These are phyloP conservation scores for Pan troglodytes DNA, from an alignment of 2,113 vertebrate genomes.

Conservation along the genomic window NHGRI_mPanTro3-v2.1_pri NC_072408.2:85822001-85822500, in stretches of 20 bases:
- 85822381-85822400: neutral
- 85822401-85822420: neutral
- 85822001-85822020: neutral
- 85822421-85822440: neutral
- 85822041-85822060: neutral
- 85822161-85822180: neutral
- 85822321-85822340: neutral
- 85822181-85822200: neutral
- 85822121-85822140: neutral
- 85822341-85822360: too few species aligned
- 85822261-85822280: neutral
- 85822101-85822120: neutral
- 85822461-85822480: neutral
- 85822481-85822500: neutral
- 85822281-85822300: neutral
- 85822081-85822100: neutral
- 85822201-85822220: neutral
- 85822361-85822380: neutral
- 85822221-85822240: neutral
- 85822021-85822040: neutral
- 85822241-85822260: neutral
- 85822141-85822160: neutral
- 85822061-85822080: neutral
- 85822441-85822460: neutral
- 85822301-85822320: neutral